phyloP scores from a whole-genome alignment of 2,888 invertebrate genomes.

The Agrotis ipsilon region DNA sequence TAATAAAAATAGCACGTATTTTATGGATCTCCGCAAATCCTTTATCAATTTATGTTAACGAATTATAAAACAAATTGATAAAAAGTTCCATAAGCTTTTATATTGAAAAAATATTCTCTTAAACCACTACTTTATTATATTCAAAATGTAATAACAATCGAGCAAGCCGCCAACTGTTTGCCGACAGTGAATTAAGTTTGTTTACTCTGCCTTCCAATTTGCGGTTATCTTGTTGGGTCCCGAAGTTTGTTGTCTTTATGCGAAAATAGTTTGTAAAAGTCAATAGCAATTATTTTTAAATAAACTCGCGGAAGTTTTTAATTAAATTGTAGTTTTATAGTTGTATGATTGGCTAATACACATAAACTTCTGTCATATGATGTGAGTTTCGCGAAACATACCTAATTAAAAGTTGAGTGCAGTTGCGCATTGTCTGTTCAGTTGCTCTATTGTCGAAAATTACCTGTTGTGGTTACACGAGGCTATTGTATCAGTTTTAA shows the following conservation, averaged over 20 bases:
- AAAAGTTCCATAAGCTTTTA: slow-evolving; percentile 36
- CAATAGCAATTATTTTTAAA: slow-evolving; percentile 52
- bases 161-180: slow-evolving; percentile 51
- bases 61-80: slow-evolving; percentile 34
- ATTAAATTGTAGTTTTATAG: slow-evolving; percentile 3
- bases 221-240: slow-evolving; percentile 57
- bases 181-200: slow-evolving; percentile 61
- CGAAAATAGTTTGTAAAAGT: slow-evolving; percentile 54
- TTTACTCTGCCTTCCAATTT: slow-evolving; percentile 60
- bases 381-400: slow-evolving; percentile 1
- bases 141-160: slow-evolving; percentile 50
- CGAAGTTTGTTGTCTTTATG: slow-evolving; percentile 58
- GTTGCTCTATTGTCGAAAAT: slow-evolving; percentile 23
- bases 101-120: slow-evolving; percentile 30
- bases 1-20: neutral
- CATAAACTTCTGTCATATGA: slow-evolving; percentile 2
- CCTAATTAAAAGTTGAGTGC: slow-evolving; percentile 38
- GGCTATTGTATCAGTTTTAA: slow-evolving; percentile 11
- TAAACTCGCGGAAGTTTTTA: slow-evolving; percentile 45
- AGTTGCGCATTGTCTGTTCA: slow-evolving; percentile 6
- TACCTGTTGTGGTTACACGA: neutral
- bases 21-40: neutral
- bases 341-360: neutral
- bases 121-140: slow-evolving; percentile 41
- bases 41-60: neutral